phyloP scores from a whole-genome alignment of 2,888 invertebrate species.

The Dynastes tityus region DNA sequence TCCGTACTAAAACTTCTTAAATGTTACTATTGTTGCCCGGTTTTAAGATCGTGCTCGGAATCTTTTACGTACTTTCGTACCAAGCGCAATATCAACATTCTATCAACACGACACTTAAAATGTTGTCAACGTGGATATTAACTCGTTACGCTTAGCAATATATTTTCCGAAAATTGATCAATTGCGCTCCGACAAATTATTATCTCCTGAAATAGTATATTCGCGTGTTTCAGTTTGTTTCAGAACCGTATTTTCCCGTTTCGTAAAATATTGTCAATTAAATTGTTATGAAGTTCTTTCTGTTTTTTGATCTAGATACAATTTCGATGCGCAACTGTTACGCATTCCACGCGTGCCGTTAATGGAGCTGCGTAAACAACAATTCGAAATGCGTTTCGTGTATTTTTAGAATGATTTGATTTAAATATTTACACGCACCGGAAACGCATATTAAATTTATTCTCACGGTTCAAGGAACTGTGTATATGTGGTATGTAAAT shows the following conservation, averaged over 20 bases:
- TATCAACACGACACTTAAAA: constrained; percentile 3
- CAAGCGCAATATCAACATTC: constrained; percentile 1
- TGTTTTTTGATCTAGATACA: background rate
- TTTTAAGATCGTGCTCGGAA: constrained; percentile 1
- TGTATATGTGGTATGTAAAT: too few species aligned
- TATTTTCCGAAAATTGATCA: background rate
- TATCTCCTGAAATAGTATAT: background rate
- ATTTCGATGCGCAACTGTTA: background rate
- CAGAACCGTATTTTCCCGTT: background rate
- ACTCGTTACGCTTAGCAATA: background rate
- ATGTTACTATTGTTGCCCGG: constrained; percentile 14
- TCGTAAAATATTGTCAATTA: background rate
- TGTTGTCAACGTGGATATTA: background rate
- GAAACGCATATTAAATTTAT: constrained; percentile 32
- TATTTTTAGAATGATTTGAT: constrained; percentile 28
- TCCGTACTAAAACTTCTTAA: constrained; percentile 24
- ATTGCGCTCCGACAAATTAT: background rate
- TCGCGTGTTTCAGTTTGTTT: background rate
- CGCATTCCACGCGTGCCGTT: background rate
- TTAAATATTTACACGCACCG: constrained; percentile 39
- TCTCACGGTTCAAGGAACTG: background rate
- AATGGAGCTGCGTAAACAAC: constrained; percentile 24
- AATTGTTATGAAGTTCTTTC: background rate
- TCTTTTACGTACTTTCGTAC: background rate
- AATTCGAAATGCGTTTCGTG: constrained; percentile 14